These are phyloP conservation scores for Yoshiicerus persimilis DNA, from an alignment of 1,140 invertebrate species.

Conservation along the genomic window DNA sequence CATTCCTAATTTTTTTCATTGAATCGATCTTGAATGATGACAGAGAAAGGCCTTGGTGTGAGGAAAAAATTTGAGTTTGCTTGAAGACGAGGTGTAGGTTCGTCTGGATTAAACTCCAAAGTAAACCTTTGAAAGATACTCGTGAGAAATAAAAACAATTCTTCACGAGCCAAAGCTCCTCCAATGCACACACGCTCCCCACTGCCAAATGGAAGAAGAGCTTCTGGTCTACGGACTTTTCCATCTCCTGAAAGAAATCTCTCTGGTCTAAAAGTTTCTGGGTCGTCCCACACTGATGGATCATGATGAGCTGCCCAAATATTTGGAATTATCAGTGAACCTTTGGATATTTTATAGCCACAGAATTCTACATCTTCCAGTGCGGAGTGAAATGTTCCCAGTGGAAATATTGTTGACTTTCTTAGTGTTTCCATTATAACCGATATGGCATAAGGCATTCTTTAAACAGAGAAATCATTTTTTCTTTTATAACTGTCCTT, in stretches of 20 bases:
- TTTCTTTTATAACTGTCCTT: not conserved
- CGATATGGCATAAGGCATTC: conserved; percentile 32
- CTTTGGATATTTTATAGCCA: conserved; percentile 53
- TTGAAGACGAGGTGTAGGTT: not conserved
- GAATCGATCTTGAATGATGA: conserved; percentile 22
- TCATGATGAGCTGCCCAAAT: conserved; percentile 55
- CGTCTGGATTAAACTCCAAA: not conserved
- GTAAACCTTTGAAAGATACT: conserved; percentile 27
- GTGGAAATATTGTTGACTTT: conserved; percentile 15
- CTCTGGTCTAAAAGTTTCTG: conserved; percentile 56
- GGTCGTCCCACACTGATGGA: conserved; percentile 54
- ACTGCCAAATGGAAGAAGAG: not conserved
- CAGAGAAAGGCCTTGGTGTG: conserved; percentile 2
- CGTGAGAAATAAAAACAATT: conserved; percentile 22
- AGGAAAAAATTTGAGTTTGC: not conserved
- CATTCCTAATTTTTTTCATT: not conserved
- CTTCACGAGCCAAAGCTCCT: not conserved
- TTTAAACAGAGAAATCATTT: not conserved
- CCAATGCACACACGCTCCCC: conserved; percentile 20
- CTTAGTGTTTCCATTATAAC: conserved; percentile 33
- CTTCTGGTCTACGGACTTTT: not conserved
- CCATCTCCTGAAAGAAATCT: conserved; percentile 53
- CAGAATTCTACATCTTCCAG: conserved; percentile 46
- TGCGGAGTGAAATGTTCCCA: not conserved
- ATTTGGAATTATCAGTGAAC: conserved; percentile 54